Conservation (phyloP, 2,888 invertebrate species). For the Calliscelio sp. region DNA sequence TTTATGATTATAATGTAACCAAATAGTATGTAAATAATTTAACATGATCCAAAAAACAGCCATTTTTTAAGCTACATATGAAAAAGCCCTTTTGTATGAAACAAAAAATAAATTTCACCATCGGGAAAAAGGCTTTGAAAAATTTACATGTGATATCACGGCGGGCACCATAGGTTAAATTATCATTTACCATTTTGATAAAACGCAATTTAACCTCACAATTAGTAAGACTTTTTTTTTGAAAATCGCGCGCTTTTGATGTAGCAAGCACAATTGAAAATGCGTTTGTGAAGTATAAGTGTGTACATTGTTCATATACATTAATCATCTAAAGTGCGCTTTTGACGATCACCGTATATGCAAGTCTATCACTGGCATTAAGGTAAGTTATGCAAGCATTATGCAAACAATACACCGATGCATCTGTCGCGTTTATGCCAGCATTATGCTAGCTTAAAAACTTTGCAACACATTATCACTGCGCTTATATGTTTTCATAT, state of each 20-base stretch:
- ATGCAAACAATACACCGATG: conserved; percentile 13
- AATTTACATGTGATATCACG: background rate
- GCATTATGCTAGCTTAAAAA: conserved; percentile 8
- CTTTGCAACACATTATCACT: background rate
- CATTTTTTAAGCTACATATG: too few species aligned
- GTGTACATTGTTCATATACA: background rate
- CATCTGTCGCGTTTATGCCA: conserved; percentile 8
- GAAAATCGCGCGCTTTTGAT: background rate
- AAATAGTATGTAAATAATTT: too few species aligned
- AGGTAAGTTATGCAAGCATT: conserved; percentile 18
- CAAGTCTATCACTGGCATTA: conserved; percentile 8
- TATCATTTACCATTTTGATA: background rate
- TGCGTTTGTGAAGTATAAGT: background rate
- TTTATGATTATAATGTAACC: too few species aligned
- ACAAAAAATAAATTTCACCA: background rate
- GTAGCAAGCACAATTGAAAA: background rate
- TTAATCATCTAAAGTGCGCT: conserved; percentile 6
- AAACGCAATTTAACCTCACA: background rate
- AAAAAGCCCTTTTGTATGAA: too few species aligned
- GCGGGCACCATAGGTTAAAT: background rate
- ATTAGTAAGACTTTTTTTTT: background rate
- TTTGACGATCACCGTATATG: background rate
- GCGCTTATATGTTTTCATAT: conserved; percentile 1
- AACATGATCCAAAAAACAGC: too few species aligned
- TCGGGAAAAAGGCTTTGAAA: background rate